A percentile compares a stretch with the other conserved stretches of the same genome.
Evolutionary conservation across 2,113 vertebrate species (phyloP).

Genomic region (Toxostoma redivivum): DNA sequence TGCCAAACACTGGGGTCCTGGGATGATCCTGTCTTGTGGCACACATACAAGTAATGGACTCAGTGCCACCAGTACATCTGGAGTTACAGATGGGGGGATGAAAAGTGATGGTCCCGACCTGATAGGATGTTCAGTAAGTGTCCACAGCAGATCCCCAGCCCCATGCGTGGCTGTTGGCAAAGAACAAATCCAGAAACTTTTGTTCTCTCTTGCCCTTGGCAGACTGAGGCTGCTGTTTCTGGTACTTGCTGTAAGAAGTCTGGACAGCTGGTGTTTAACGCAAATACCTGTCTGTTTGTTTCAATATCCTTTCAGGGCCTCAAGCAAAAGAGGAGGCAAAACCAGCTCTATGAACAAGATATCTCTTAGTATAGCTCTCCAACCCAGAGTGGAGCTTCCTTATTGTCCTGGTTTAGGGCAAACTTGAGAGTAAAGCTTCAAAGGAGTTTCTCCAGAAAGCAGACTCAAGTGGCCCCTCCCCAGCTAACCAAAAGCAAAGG

Average conservation of each 20-base stretch:
- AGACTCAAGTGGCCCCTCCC: no score
- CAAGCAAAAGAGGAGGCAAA: not conserved
- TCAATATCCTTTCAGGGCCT: not conserved
- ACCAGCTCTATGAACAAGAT: not conserved
- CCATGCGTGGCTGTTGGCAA: not conserved
- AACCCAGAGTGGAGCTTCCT: not conserved
- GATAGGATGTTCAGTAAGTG: not conserved
- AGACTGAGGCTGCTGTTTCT: not conserved
- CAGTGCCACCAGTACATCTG: not conserved
- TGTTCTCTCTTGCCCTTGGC: not conserved
- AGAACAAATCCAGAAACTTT: not conserved
- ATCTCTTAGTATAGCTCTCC: not conserved
- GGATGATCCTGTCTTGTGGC: not conserved
- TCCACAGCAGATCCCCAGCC: not conserved
- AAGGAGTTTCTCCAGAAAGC: no score
- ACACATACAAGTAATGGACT: rapidly evolving
- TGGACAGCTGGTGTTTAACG: not conserved
- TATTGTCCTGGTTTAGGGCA: not conserved
- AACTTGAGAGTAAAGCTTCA: no score
- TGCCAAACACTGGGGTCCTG: rapidly evolving
- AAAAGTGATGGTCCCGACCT: not conserved
- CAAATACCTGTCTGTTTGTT: not conserved
- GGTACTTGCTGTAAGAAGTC: not conserved
- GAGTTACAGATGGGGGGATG: not conserved
- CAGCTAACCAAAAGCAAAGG: no score